Evolutionary conservation across 1,140 invertebrate genomes (phyloP).

Genomic region (Ceratosolen fusciceps): DNA sequence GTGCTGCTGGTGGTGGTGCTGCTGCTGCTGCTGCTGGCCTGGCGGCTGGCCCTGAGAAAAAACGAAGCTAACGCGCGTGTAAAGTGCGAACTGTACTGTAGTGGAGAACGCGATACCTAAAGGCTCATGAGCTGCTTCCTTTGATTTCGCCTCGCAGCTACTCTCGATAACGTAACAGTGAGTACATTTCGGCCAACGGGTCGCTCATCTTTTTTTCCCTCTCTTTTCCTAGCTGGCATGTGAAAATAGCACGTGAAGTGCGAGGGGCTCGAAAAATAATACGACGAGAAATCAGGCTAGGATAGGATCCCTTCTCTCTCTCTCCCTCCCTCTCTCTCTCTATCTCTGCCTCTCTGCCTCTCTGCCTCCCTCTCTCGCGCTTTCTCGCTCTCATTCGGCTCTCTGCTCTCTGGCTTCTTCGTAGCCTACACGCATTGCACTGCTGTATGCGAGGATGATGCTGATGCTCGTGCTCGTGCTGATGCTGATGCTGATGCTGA

Average conservation of each 20-base stretch:
- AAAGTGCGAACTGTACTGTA: slow-evolving; percentile 5
- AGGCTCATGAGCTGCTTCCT: slow-evolving; percentile 42
- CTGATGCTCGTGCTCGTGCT: too few relatives aligned
- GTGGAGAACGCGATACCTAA: slow-evolving; percentile 7
- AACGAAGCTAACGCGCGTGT: slow-evolving; percentile 17
- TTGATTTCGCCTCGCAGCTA: slow-evolving; percentile 34
- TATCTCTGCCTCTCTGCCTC: neutral
- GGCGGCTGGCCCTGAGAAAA: slow-evolving; percentile 22
- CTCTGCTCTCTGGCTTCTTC: too few relatives aligned
- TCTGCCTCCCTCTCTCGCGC: too few relatives aligned
- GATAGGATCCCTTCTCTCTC: neutral
- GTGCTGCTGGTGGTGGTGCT: neutral
- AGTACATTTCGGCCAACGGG: neutral
- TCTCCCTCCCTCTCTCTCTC: neutral
- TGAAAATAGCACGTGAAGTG: neutral
- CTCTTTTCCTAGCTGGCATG: neutral
- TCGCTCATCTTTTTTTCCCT: neutral
- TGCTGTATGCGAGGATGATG: neutral
- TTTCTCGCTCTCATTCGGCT: too few relatives aligned
- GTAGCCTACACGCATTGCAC: neutral
- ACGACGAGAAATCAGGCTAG: neutral
- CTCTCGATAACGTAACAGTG: slow-evolving; percentile 15
- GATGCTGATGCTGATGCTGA: neutral
- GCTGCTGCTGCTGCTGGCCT: neutral
- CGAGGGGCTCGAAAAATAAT: neutral